Conservation (phyloP, 1,140 invertebrate species). For the Conus ventricosus region DNA sequence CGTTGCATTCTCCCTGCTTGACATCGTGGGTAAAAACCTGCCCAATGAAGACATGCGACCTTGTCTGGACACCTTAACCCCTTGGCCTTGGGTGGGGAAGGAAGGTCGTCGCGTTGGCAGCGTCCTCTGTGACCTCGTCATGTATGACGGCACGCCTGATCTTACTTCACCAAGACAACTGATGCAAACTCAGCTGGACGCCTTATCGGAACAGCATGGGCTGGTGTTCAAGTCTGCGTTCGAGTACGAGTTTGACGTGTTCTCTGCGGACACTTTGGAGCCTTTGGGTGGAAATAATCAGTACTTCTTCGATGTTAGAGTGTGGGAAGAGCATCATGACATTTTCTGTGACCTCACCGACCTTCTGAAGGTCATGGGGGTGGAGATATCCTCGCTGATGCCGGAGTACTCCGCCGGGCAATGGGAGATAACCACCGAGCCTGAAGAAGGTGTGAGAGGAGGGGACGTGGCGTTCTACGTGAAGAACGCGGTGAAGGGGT, state of each 20-base stretch:
- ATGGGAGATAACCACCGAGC: conserved; percentile 40
- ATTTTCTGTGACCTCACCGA: conserved; percentile 27
- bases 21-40: neutral
- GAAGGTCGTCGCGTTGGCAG: conserved; percentile 1
- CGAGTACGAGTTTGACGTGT: conserved; percentile 40
- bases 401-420: conserved; percentile 35
- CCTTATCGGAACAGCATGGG: conserved; percentile 13
- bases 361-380: conserved; percentile 26
- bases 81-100: conserved; percentile 8
- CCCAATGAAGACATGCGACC: conserved; percentile 12
- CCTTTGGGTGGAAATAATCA: neutral
- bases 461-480: conserved; percentile 35
- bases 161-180: conserved; percentile 16
- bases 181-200: conserved; percentile 4
- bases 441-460: conserved; percentile 33
- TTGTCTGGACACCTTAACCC: conserved; percentile 24
- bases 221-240: conserved; percentile 36
- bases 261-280: conserved; percentile 11
- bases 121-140: conserved; percentile 24
- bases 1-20: neutral
- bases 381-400: conserved; percentile 32
- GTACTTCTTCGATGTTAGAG: neutral
- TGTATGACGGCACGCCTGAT: neutral
- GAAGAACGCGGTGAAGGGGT: conserved; percentile 28
- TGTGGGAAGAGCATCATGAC: neutral